Evolutionary conservation across 2,888 invertebrate species (phyloP).

Genomic region (Seladonia tumulorum): DNA sequence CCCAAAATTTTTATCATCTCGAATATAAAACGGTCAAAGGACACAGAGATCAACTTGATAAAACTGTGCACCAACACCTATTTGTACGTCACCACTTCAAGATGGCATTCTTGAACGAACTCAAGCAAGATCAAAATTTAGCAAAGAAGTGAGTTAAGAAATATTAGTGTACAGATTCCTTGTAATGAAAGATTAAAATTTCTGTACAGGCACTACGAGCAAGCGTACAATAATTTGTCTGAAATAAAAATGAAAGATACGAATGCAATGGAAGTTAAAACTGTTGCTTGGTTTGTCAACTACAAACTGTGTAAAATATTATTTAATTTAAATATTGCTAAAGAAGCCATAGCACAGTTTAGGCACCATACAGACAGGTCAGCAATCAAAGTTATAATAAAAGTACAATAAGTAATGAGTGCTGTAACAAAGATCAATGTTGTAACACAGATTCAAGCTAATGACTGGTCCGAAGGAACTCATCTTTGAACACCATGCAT

Average conservation of each 20-base stretch:
- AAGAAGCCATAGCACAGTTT: constrained; percentile 98
- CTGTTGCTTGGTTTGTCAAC: constrained; percentile 97
- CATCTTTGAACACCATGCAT: constrained; percentile 97
- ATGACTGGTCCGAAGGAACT: constrained; percentile 93
- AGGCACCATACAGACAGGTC: constrained; percentile 94
- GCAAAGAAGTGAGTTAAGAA: constrained; percentile 89
- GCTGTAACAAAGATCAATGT: constrained; percentile 15
- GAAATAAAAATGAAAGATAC: constrained; percentile 96
- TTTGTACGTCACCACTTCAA: constrained; percentile 99
- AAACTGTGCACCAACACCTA: constrained; percentile 95
- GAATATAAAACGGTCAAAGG: constrained; percentile 94
- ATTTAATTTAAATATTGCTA: constrained; percentile 94
- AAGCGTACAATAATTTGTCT: constrained; percentile 95
- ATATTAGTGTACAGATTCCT: background rate
- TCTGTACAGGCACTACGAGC: constrained; percentile 89
- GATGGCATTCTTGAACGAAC: constrained; percentile 96
- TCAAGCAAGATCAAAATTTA: constrained; percentile 94
- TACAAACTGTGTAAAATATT: constrained; percentile 97
- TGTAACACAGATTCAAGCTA: constrained; percentile 87
- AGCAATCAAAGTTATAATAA: background rate
- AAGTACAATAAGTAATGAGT: background rate
- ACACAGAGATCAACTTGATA: constrained; percentile 95
- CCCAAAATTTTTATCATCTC: constrained; percentile 96
- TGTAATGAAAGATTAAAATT: constrained; percentile 21
- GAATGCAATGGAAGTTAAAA: constrained; percentile 96